These are phyloP conservation scores for Pangasius djambal DNA, from an alignment of 2,797 vertebrate genomes.

Conservation along the genomic window DNA sequence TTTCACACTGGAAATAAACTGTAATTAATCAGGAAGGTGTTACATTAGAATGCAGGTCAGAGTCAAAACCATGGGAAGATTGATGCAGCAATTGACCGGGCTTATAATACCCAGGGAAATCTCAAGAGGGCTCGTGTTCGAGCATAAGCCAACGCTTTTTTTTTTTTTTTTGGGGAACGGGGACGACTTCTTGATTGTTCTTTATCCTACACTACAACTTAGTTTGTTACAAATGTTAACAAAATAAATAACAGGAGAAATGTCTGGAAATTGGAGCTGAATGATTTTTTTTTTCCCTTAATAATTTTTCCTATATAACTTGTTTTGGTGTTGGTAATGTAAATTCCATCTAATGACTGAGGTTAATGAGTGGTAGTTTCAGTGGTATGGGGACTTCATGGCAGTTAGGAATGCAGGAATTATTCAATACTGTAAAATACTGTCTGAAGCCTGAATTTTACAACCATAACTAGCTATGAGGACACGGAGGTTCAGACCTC, in stretches of 20 bases:
- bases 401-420: too few species aligned
- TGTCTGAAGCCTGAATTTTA: not conserved
- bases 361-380: not conserved
- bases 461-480: not conserved
- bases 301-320: not conserved
- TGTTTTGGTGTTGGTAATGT: too few species aligned
- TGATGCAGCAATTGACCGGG: not conserved
- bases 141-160: not conserved
- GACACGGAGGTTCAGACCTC: not conserved
- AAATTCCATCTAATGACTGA: not conserved
- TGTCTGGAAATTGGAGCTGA: not conserved
- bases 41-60: not conserved
- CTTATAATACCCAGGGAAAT: not conserved
- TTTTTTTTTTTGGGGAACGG: too few species aligned
- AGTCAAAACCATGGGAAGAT: not conserved
- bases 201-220: not conserved
- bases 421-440: not conserved
- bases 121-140: not conserved
- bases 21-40: slow-evolving; percentile 12
- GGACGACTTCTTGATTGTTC: not conserved
- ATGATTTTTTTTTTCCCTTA: not conserved
- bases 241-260: not conserved
- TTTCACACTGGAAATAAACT: slow-evolving; percentile 7
- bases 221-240: not conserved
- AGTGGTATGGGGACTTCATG: not conserved